phyloP scores from a whole-genome alignment of 2,113 vertebrate species.

The Chaetops frenatus region DNA sequence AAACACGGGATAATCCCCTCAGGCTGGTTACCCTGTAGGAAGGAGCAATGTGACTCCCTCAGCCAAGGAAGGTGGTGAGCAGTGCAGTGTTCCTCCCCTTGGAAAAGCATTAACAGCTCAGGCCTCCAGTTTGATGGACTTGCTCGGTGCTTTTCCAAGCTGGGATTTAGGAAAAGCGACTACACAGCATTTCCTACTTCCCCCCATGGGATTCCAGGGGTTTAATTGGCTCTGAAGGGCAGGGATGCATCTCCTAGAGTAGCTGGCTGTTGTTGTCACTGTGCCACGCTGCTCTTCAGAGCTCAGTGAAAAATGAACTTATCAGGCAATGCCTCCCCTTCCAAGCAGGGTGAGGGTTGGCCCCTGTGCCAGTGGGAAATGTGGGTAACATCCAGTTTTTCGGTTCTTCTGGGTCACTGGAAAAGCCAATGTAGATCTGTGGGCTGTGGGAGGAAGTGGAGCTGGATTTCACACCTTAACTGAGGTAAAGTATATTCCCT shows the following conservation, averaged over 20 bases:
- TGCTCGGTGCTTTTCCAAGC: constrained; percentile 10
- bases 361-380: not conserved
- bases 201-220: not conserved
- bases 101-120: not conserved
- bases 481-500: not conserved
- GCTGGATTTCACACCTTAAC: not conserved
- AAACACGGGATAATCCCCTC: not conserved
- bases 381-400: not conserved
- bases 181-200: constrained; percentile 9
- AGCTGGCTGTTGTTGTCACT: not conserved
- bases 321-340: not conserved
- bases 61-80: not conserved
- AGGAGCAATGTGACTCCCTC: not conserved
- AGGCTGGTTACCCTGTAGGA: not conserved
- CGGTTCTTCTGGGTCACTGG: not conserved
- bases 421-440: not conserved
- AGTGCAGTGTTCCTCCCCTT: not conserved
- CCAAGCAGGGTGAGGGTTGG: not conserved
- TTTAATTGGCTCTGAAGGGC: constrained; percentile 36
- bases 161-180: not conserved
- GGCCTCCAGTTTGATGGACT: not conserved
- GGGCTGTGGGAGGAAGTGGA: not conserved
- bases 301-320: not conserved
- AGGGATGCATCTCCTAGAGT: not conserved
- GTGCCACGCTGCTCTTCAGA: not conserved